Base-by-base conservation (phyloP, 2,797 vertebrate species). In the Xenopus petersii region DNA sequence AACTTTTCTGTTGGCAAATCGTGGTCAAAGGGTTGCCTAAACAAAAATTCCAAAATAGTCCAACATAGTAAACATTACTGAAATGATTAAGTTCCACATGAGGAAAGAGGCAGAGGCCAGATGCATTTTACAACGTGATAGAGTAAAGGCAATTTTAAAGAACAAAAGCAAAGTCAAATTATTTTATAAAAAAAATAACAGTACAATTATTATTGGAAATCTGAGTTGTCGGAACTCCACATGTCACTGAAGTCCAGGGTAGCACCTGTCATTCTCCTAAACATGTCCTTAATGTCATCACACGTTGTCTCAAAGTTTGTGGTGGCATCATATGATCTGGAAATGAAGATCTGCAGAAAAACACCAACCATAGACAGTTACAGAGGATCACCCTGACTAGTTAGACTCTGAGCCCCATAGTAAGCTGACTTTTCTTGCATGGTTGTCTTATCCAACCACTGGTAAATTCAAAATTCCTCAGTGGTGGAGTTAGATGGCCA, bases 211-310 rank as follows among this genome's bases (percentile, higher is more conserved):
- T 16, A 4, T 56, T 56, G 15, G 16, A 15, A 56, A 8, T 56
- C 54, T 17, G 54, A 56, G 7, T 16, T 51, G 49, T 95, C 92
- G 91, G 94, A 94, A 86, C 93, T 93, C 74, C 95, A 95, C 94
- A 97, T 95, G 87, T 95, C 95, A 86, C 95, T 94, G 86, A 96
- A 96, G 90, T 95, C 94, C 88, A 97, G 95, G 87, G 94, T 93
- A 58, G 89, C 92, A 60, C 95, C 95, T 3, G 92, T 94, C 94
- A 94, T 95, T 54, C 95, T 93, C 82, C 94, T 94, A 91, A 95
- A 97, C 91, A 97, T 94, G 88, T 95, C 94, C 86, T 94, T 96
- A 91, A 97, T 97, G 92, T 97, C 94, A 5, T 95, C 94, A 83
- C 95, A 96, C 42, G 94, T 96, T 69, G 95, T 97, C 88, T 97